A percentile compares a stretch with the other conserved stretches of the same genome.
Evolutionary conservation across 2,888 invertebrate genomes (phyloP).

Genomic region (Agrypnus murinus): DNA sequence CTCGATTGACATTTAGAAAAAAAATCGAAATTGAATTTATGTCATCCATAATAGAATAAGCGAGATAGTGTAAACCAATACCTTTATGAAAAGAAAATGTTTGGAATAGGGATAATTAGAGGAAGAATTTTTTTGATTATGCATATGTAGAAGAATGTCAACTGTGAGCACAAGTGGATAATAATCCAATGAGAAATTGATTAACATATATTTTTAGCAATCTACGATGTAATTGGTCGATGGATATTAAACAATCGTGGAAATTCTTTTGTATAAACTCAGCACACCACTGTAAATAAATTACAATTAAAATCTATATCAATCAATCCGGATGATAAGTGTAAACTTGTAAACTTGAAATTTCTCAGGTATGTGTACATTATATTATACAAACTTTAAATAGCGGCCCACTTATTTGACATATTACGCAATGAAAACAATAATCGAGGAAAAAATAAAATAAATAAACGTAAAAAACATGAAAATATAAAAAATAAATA

Average conservation of each 20-base stretch:
- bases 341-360: too few species aligned
- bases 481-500: constrained; percentile 18
- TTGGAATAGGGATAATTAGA: background rate
- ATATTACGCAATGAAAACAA: background rate
- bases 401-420: too few species aligned
- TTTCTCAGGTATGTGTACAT: too few species aligned
- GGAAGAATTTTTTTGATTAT: background rate
- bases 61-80: background rate
- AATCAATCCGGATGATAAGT: too few species aligned
- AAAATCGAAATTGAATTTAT: background rate
- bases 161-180: too few species aligned
- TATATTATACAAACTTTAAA: too few species aligned
- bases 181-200: background rate
- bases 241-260: background rate
- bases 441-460: constrained; percentile 16
- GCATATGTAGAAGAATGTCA: background rate
- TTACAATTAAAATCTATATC: too few species aligned
- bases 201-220: constrained; percentile 20
- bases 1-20: background rate
- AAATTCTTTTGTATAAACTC: background rate
- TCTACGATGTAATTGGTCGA: background rate
- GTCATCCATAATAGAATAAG: background rate
- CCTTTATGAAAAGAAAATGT: background rate
- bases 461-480: background rate
- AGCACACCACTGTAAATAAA: background rate